These are phyloP conservation scores for Antechinus stuartii DNA, from an alignment of 2,113 vertebrate genomes.

Conservation along the genomic window DNA sequence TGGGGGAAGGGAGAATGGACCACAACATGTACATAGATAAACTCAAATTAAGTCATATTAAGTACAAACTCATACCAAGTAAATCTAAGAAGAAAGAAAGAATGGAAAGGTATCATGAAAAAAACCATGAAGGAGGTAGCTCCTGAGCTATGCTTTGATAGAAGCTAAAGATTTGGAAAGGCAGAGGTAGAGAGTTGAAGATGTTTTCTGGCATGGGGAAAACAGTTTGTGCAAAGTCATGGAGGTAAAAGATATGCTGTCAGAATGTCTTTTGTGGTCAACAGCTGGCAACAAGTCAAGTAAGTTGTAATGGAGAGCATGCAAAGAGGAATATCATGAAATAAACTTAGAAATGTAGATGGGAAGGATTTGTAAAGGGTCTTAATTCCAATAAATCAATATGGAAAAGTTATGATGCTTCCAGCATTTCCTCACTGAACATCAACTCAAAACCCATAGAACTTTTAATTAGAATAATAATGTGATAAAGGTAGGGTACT, in stretches of 20 bases:
- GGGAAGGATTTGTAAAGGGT: neutral
- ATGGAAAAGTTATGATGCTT: neutral
- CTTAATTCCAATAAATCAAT: neutral
- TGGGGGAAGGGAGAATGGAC: neutral
- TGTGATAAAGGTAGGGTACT: neutral
- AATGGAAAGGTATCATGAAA: neutral
- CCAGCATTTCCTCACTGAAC: neutral
- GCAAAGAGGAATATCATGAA: neutral
- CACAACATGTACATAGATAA: neutral
- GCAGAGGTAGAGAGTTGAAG: neutral
- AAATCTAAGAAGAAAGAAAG: neutral
- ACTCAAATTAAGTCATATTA: neutral
- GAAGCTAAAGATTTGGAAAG: neutral
- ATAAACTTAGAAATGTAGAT: neutral
- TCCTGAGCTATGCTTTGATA: neutral
- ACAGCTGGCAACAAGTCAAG: neutral
- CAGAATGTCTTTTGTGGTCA: neutral
- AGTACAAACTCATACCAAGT: neutral
- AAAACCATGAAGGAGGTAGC: neutral
- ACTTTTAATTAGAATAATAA: constrained; percentile 41
- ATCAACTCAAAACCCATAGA: constrained; percentile 52
- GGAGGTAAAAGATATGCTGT: neutral
- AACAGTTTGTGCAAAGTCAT: neutral
- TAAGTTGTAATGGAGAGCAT: neutral
- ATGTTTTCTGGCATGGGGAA: neutral